A percentile compares a stretch with the other conserved stretches of the same genome.
Evolutionary conservation across 2,888 invertebrate species (phyloP).

Genomic region (Trachelus troglodyta): DNA sequence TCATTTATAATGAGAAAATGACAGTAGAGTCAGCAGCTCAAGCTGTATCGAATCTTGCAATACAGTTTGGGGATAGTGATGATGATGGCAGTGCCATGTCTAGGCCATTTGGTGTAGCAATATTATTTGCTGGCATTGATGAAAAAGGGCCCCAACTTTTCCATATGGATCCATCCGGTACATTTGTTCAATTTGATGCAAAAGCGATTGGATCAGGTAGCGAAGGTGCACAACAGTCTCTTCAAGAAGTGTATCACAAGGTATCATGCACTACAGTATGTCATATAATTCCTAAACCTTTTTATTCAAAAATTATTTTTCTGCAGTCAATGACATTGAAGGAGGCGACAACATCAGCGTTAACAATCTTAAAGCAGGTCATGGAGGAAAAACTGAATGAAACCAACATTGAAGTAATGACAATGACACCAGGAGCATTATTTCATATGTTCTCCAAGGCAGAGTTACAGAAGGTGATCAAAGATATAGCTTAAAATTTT

Average conservation of each 20-base stretch:
- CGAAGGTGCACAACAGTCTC: constrained; percentile 98
- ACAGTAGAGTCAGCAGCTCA: constrained; percentile 97
- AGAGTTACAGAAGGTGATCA: constrained; percentile 91
- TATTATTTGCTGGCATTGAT: constrained; percentile 96
- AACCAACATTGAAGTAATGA: constrained; percentile 97
- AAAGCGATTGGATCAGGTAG: constrained; percentile 99
- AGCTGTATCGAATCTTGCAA: constrained; percentile 98
- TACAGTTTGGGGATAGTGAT: constrained; percentile 98
- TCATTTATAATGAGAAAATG: constrained; percentile 96
- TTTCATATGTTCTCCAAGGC: constrained; percentile 93
- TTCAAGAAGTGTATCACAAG: constrained; percentile 76
- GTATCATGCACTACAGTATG: constrained; percentile 41
- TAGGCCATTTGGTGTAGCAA: constrained; percentile 98
- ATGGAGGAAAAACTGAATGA: constrained; percentile 99
- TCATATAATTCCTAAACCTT: background rate
- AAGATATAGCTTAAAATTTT: constrained; percentile 74
- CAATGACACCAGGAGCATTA: constrained; percentile 84
- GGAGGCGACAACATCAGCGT: constrained; percentile 90
- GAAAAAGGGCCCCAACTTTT: constrained; percentile 94
- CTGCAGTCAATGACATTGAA: constrained; percentile 89
- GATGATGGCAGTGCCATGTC: constrained; percentile 95
- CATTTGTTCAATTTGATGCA: constrained; percentile 97
- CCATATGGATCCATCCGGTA: constrained; percentile 99
- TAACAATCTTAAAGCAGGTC: constrained; percentile 97
- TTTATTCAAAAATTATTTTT: constrained; percentile 19